phyloP scores from a whole-genome alignment of 1,140 invertebrate genomes.

The Eupristina koningsbergeri region DNA sequence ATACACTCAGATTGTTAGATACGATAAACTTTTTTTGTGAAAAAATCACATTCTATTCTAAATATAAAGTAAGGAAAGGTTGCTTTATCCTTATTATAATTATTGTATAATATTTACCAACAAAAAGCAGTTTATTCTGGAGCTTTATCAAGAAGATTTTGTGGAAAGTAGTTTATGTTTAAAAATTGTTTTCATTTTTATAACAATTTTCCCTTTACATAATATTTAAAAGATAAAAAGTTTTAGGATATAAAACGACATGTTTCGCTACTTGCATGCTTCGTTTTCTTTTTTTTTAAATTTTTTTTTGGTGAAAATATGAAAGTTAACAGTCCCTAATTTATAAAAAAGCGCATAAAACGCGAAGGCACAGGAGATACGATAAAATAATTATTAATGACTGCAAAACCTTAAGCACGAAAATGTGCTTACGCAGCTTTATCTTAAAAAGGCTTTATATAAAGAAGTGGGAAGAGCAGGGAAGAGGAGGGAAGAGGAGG shows the following conservation, averaged over 20 bases:
- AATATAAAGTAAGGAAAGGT: not conserved
- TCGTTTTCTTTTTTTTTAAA: no score
- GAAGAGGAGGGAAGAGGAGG: no score
- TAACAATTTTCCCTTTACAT: not conserved
- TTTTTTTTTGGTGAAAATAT: not conserved
- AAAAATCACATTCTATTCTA: not conserved
- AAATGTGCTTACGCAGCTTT: constrained; percentile 44
- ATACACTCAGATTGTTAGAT: constrained; percentile 25
- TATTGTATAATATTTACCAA: not conserved
- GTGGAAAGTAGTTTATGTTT: not conserved
- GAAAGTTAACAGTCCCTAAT: constrained; percentile 24
- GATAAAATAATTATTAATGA: constrained; percentile 50
- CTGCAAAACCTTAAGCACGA: constrained; percentile 13
- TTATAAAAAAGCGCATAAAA: constrained; percentile 26
- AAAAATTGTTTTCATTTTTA: not conserved
- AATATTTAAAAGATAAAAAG: not conserved
- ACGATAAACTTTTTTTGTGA: not conserved
- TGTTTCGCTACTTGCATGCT: not conserved
- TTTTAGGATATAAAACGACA: not conserved
- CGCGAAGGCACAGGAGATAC: not conserved
- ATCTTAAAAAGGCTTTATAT: constrained; percentile 42
- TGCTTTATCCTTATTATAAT: not conserved
- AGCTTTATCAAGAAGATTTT: not conserved
- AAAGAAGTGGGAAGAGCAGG: constrained; percentile 17
- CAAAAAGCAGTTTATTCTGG: not conserved